Conservation (phyloP, 2,113 vertebrate genomes). For the Bos taurus region DNA sequence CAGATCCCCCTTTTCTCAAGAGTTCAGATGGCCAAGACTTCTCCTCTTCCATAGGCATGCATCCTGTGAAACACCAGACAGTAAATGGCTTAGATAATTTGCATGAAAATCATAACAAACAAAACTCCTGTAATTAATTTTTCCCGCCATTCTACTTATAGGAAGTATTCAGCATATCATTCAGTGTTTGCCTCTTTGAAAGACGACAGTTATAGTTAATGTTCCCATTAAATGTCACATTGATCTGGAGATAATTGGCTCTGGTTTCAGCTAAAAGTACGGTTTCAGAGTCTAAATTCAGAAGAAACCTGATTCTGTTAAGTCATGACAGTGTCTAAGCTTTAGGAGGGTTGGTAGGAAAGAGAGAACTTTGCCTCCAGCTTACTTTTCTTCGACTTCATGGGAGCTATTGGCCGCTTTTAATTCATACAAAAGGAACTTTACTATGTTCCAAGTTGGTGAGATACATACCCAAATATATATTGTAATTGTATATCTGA, state of each 20-base stretch:
- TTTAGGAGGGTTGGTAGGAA: background rate
- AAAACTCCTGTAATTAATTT: background rate
- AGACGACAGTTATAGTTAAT: background rate
- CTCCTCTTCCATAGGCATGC: background rate
- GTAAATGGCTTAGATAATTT: slow-evolving; percentile 2
- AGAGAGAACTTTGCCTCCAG: background rate
- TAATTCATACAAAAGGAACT: background rate
- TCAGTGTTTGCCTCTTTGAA: background rate
- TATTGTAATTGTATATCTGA: background rate
- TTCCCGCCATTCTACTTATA: background rate
- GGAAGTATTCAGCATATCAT: background rate
- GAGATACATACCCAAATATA: background rate
- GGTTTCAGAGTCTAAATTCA: background rate
- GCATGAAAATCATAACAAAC: background rate
- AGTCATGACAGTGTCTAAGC: background rate
- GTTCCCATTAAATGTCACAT: background rate
- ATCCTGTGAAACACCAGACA: background rate
- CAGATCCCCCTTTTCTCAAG: background rate
- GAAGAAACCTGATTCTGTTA: background rate
- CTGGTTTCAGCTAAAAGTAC: background rate
- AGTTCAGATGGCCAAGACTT: background rate
- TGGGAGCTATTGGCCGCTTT: background rate
- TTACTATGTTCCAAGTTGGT: background rate
- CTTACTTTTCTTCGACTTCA: background rate
- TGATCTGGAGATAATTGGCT: background rate